Evolutionary conservation across 2,113 vertebrate species (phyloP).

Genomic region (Hypocryptadius cinnamomeus): DNA sequence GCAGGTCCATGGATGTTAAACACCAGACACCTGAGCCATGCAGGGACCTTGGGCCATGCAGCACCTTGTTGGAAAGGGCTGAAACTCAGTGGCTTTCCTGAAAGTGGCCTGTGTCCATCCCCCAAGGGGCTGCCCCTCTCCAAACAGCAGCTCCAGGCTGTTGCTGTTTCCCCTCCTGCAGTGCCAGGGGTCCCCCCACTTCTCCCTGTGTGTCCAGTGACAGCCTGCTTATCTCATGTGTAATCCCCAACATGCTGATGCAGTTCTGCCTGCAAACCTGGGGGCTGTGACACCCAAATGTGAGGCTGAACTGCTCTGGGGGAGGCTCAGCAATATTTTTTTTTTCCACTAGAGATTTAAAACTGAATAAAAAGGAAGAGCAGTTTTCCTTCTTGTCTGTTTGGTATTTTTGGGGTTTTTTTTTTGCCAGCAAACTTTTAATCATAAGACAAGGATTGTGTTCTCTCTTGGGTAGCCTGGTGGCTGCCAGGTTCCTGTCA

Average conservation of each 20-base stretch:
- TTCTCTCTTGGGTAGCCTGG: neutral
- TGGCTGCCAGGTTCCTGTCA: neutral
- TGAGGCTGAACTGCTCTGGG: neutral
- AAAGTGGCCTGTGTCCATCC: rapidly evolving
- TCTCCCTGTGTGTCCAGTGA: neutral
- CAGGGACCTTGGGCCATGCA: neutral
- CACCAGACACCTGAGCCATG: rapidly evolving
- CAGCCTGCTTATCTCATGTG: neutral
- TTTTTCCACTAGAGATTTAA: neutral
- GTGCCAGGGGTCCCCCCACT: neutral
- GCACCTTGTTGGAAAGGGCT: neutral
- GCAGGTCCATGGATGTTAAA: rapidly evolving
- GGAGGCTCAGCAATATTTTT: neutral
- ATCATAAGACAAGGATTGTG: rapidly evolving
- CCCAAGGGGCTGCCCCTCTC: neutral
- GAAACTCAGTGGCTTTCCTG: neutral
- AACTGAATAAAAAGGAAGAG: neutral
- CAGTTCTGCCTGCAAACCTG: neutral
- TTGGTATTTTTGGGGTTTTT: neutral
- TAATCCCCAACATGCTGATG: neutral
- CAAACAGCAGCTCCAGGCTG: neutral
- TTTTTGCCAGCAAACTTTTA: neutral
- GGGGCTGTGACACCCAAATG: neutral
- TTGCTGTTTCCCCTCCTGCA: neutral
- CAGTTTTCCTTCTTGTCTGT: neutral